A percentile compares a stretch with the other conserved stretches of the same genome.
Conservation (phyloP, 1,140 invertebrate species). For the Oncopodura yosiiana region DNA sequence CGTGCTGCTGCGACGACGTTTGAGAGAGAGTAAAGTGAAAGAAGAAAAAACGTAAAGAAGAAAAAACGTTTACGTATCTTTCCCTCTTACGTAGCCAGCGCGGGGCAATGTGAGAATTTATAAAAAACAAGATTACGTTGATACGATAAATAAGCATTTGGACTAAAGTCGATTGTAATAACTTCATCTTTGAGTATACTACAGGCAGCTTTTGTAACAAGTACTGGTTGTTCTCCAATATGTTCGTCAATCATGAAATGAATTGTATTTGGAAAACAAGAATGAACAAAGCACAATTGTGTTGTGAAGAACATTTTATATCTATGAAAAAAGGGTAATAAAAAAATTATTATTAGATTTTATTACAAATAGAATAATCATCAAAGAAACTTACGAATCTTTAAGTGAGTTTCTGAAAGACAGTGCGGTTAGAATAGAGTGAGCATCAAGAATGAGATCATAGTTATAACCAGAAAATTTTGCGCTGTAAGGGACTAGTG, state of each 20-base stretch:
- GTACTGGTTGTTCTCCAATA: slow-evolving; percentile 7
- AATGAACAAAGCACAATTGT: slow-evolving; percentile 21
- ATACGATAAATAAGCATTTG: slow-evolving; percentile 27
- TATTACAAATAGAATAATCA: slow-evolving; percentile 2
- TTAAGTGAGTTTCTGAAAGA: slow-evolving; percentile 28
- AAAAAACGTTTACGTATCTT: too few relatives aligned
- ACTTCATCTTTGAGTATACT: slow-evolving; percentile 26
- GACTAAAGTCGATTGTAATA: slow-evolving; percentile 26
- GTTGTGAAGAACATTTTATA: slow-evolving; percentile 29
- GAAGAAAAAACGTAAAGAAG: too few relatives aligned
- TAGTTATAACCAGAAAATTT: slow-evolving; percentile 26
- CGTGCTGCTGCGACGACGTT: too few relatives aligned
- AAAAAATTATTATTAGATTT: neutral
- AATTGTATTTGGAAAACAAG: slow-evolving; percentile 30
- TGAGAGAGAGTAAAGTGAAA: too few relatives aligned
- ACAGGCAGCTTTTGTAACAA: slow-evolving; percentile 24
- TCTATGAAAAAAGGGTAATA: slow-evolving; percentile 15
- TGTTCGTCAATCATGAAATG: slow-evolving; percentile 23
- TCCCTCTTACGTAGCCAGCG: too few relatives aligned
- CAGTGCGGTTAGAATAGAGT: slow-evolving; percentile 29
- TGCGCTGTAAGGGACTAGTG: slow-evolving; percentile 25
- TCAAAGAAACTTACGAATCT: slow-evolving; percentile 19
- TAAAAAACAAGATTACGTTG: too few relatives aligned
- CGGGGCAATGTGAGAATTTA: too few relatives aligned
- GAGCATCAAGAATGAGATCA: slow-evolving; percentile 28